Base-by-base conservation (phyloP, 2,888 invertebrate species). In the Leucophora obtusa region DNA sequence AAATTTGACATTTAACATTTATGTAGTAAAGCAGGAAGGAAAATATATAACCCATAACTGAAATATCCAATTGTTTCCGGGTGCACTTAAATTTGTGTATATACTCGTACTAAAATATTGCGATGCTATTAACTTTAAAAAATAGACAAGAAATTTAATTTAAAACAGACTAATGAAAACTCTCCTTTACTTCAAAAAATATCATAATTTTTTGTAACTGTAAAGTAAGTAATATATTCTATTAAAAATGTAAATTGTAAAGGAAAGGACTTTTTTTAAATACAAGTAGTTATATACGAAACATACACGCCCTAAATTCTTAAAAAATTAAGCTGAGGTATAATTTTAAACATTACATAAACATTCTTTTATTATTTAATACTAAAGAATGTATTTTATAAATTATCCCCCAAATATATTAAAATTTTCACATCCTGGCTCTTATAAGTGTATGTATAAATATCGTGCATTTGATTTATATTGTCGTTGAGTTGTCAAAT, bases 401-500 rank as follows among this genome's bases (percentile, higher is more conserved):
- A 2, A n/a, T 47, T 10, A n/a, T 2, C 14, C 43, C 43, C 43
- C n/a, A n/a, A 11, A 28, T 28, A 7, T 28, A 28, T 28, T 28
- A 6, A 28, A 28, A 28, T n/a, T n/a, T 47, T 47, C 43, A 47
- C n/a, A 10, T 47, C 1, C 6, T 47, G 11, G 38, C 11, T 11
- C 3, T 15, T 56, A 9, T 8, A 28, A 0, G 24, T 28, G 28
- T n/a, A 10, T 59, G 21, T 15, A 15, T 51, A 53, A 47, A 70
- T 58, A 72, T 63, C 69, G 73, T 63, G 58, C 43, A 69, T 69
- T 74, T 79, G 79, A 79, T 79, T 79, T 79, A 79, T 79, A 59
- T 56, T 79, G 53, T 72, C 69, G 58, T 69, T 69, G 73, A 69
- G 54, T 54, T 62, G 75, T 69, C 75, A 75, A 69, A 28, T 56